Conservation (phyloP, 2,888 invertebrate genomes). For the Odontothrips loti region DNA sequence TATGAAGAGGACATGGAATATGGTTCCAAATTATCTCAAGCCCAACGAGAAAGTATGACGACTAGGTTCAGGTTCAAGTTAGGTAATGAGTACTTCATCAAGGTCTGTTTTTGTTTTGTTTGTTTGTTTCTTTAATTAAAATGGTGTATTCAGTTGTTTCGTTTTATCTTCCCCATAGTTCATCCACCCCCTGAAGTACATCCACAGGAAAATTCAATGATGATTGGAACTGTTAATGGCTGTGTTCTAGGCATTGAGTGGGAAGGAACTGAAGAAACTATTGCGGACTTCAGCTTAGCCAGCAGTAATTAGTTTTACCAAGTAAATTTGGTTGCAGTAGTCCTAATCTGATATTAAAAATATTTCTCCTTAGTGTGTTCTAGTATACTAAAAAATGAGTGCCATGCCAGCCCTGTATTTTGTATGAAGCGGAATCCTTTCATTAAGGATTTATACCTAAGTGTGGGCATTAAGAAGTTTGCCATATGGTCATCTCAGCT, state of each 20-base stretch:
- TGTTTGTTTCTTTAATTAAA: not conserved
- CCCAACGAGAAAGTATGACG: not conserved
- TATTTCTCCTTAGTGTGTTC: not conserved
- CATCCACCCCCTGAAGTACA: not conserved
- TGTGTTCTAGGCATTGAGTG: not conserved
- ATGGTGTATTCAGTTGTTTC: not conserved
- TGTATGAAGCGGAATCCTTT: not conserved
- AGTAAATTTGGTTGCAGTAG: not conserved
- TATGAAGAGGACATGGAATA: slow-evolving; percentile 7
- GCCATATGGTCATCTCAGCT: not conserved
- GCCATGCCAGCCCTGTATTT: slow-evolving; percentile 9
- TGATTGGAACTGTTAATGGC: slow-evolving; percentile 8
- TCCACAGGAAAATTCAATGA: not conserved
- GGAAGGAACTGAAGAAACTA: not conserved
- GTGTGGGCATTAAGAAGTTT: not conserved
- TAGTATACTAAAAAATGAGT: not conserved
- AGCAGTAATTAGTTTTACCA: not conserved
- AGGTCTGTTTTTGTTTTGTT: not conserved
- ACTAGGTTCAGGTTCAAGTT: not conserved
- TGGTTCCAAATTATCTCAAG: not conserved
- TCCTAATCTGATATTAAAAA: not conserved
- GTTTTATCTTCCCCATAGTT: not conserved
- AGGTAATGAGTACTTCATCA: not conserved
- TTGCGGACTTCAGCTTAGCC: not conserved
- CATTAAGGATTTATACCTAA: not conserved